Percentiles rank a stretch among this genome's conserved stretches.
phyloP scores from a whole-genome alignment of 2,888 invertebrate species.

The Iphiclides podalirius region DNA sequence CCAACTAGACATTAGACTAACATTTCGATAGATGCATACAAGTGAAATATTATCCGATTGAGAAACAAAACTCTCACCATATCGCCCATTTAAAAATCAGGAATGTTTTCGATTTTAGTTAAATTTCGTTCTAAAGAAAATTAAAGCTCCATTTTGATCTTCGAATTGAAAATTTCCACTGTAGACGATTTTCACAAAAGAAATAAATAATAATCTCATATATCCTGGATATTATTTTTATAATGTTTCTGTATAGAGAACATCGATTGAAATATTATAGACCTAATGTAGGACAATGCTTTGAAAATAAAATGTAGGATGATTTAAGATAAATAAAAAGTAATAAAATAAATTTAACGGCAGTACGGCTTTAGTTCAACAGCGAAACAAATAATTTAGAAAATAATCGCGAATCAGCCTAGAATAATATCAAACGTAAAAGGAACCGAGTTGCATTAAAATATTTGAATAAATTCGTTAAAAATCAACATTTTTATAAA shows the following conservation, averaged over 20 bases:
- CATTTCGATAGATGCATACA: constrained; percentile 50
- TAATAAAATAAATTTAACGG: neutral
- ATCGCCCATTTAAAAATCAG: constrained; percentile 24
- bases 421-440: neutral
- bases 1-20: constrained; percentile 31
- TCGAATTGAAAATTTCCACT: neutral
- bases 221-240: too few relatives aligned
- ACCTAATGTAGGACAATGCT: too few relatives aligned
- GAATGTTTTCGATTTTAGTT: constrained; percentile 31
- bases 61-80: neutral
- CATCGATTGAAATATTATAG: neutral
- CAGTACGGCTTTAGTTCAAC: constrained; percentile 6
- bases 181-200: neutral
- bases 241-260: too few relatives aligned
- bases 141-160: constrained; percentile 21
- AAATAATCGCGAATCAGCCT: neutral
- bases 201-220: too few relatives aligned
- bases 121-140: constrained; percentile 20
- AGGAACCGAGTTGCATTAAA: constrained; percentile 7
- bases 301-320: too few relatives aligned
- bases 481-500: constrained; percentile 1
- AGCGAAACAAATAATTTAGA: neutral
- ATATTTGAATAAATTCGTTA: too few relatives aligned
- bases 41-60: constrained; percentile 18
- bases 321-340: neutral